Conservation (phyloP, 2,888 invertebrate genomes). For the Rugalucina vietnamica region DNA sequence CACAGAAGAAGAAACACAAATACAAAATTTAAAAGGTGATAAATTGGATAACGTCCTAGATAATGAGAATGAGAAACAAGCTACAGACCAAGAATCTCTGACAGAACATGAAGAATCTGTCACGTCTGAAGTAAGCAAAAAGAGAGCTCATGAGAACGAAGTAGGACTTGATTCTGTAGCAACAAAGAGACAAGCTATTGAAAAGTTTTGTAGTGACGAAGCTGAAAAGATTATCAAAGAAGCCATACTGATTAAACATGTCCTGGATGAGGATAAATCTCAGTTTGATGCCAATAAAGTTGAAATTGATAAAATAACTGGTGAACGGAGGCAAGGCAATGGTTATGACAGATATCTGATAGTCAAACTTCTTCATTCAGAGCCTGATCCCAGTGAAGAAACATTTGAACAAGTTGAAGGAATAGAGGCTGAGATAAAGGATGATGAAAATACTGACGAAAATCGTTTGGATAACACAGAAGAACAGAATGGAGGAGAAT, state of each 20-base stretch:
- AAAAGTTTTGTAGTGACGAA: conserved; percentile 28
- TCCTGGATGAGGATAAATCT: conserved; percentile 34
- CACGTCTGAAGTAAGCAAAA: not conserved
- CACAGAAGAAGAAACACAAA: no score
- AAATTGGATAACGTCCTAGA: no score
- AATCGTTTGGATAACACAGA: no score
- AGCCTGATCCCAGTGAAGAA: conserved; percentile 35
- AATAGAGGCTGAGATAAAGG: no score
- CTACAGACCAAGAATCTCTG: no score
- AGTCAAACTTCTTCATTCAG: conserved; percentile 42
- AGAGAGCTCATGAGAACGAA: not conserved
- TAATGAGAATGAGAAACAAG: no score
- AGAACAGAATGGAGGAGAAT: no score
- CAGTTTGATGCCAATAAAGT: not conserved
- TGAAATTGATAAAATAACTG: conserved; percentile 4
- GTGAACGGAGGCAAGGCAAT: not conserved
- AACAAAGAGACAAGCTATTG: conserved; percentile 17
- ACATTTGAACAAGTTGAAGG: conserved; percentile 28
- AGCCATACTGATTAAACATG: conserved; percentile 51
- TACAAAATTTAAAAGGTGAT: no score
- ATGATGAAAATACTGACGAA: no score
- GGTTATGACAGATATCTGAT: conserved; percentile 49
- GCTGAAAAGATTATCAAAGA: conserved; percentile 49
- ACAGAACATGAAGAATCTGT: not conserved
- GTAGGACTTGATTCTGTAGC: not conserved